These are phyloP conservation scores for Oithona nana DNA, from an alignment of 2,888 invertebrate genomes.

Conservation along the genomic window DNA sequence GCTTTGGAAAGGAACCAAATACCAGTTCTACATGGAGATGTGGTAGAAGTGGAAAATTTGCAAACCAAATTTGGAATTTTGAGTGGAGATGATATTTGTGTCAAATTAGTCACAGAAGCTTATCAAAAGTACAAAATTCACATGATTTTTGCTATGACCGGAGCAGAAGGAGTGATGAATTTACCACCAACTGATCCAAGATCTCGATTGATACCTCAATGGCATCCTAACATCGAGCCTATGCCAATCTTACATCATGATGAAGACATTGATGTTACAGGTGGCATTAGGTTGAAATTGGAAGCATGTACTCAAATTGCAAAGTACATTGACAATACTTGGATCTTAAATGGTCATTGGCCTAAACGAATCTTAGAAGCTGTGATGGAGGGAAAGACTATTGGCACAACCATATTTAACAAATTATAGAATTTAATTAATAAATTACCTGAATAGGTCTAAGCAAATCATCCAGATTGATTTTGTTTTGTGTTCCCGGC, in stretches of 20 bases:
- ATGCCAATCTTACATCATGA: background rate
- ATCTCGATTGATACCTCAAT: background rate
- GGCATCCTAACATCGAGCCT: background rate
- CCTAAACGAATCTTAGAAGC: background rate
- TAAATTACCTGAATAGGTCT: conserved; percentile 1
- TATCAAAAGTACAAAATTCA: background rate
- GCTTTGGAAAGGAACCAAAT: background rate
- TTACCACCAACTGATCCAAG: background rate
- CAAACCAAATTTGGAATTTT: background rate
- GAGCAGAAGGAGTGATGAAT: background rate
- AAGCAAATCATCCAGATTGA: conserved; percentile 40
- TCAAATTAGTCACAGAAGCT: background rate
- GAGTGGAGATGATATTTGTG: background rate
- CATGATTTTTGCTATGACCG: background rate
- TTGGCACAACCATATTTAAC: too few species aligned
- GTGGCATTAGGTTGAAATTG: background rate
- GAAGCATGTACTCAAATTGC: background rate
- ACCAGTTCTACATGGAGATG: background rate
- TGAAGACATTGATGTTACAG: background rate
- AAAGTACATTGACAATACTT: background rate
- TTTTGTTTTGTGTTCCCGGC: conserved; percentile 37
- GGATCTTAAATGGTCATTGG: background rate
- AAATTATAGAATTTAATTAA: too few species aligned
- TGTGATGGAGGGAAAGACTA: background rate
- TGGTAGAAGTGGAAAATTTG: background rate